These are phyloP conservation scores for Sesia bembeciformis DNA, from an alignment of 2,888 invertebrate genomes.

Conservation along the genomic window DNA sequence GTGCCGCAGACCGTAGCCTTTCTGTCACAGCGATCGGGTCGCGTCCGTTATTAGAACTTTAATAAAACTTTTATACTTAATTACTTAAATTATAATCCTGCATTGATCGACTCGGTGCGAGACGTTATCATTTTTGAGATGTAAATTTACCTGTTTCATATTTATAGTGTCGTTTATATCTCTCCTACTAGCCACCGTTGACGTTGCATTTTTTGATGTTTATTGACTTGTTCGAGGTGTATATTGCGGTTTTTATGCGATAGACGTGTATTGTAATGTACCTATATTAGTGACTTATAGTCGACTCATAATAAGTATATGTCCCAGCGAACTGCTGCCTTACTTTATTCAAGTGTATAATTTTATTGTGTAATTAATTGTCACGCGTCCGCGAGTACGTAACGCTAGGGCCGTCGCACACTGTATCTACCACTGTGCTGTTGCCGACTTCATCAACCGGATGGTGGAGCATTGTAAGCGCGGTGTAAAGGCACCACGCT, in stretches of 20 bases:
- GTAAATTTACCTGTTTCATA: slow-evolving; percentile 66
- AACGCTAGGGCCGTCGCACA: too few relatives aligned
- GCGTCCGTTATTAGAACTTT: slow-evolving; percentile 25
- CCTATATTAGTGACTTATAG: neutral
- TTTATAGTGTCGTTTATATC: slow-evolving; percentile 63
- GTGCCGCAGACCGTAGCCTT: too few relatives aligned
- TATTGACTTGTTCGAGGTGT: slow-evolving; percentile 50
- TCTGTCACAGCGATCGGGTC: too few relatives aligned
- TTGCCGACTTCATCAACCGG: too few relatives aligned
- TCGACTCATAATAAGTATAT: neutral
- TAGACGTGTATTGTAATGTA: slow-evolving; percentile 14
- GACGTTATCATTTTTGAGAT: slow-evolving; percentile 69
- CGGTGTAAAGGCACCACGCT: too few relatives aligned
- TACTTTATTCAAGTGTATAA: neutral
- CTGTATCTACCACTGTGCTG: too few relatives aligned
- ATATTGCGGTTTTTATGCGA: slow-evolving; percentile 29
- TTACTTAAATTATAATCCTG: slow-evolving; percentile 29
- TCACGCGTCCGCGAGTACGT: too few relatives aligned
- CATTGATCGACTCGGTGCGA: slow-evolving; percentile 38
- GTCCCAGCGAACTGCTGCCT: neutral
- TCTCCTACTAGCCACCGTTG: slow-evolving; percentile 59
- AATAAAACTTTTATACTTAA: slow-evolving; percentile 28
- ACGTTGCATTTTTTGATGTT: slow-evolving; percentile 62
- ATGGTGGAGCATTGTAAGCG: too few relatives aligned
- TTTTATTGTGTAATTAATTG: too few relatives aligned